phyloP scores from a whole-genome alignment of 2,797 vertebrate species.

The Pagetopsis macropterus region DNA sequence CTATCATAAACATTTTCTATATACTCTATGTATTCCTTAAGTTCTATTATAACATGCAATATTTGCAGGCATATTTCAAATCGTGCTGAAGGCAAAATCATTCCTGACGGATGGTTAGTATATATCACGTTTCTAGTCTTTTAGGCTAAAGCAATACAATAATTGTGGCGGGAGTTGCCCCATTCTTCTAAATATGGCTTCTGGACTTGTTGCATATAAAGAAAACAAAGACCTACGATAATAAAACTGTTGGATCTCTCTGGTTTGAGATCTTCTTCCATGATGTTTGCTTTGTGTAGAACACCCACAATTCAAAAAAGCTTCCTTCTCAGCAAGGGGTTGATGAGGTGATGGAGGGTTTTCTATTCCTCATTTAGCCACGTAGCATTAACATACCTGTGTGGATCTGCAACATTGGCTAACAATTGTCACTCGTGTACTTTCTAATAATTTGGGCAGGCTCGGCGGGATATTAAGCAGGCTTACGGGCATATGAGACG shows the following conservation, averaged over 20 bases:
- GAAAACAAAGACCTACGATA: slow-evolving; percentile 48
- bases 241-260: slow-evolving; percentile 24
- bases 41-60: neutral
- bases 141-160: neutral
- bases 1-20: slow-evolving; percentile 26
- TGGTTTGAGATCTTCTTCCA: slow-evolving; percentile 49
- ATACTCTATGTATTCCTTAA: slow-evolving; percentile 14
- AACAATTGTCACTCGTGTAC: slow-evolving; percentile 72
- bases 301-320: slow-evolving; percentile 75
- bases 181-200: slow-evolving; percentile 18
- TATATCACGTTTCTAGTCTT: slow-evolving; percentile 9
- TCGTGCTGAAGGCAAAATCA: slow-evolving; percentile 15
- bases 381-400: slow-evolving; percentile 64
- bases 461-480: slow-evolving; percentile 76
- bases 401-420: slow-evolving; percentile 65
- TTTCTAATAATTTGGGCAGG: slow-evolving; percentile 77
- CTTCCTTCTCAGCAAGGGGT: slow-evolving; percentile 52
- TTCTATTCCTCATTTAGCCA: slow-evolving; percentile 43
- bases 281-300: slow-evolving; percentile 62
- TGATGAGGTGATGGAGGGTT: slow-evolving; percentile 56
- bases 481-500: slow-evolving; percentile 77
- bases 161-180: slow-evolving; percentile 27
- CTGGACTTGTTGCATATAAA: slow-evolving; percentile 78
- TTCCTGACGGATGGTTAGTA: slow-evolving; percentile 9
- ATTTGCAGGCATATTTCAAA: slow-evolving; percentile 3